Conservation (phyloP, 2,113 vertebrate species). For the Aspidoscelis tigris region DNA sequence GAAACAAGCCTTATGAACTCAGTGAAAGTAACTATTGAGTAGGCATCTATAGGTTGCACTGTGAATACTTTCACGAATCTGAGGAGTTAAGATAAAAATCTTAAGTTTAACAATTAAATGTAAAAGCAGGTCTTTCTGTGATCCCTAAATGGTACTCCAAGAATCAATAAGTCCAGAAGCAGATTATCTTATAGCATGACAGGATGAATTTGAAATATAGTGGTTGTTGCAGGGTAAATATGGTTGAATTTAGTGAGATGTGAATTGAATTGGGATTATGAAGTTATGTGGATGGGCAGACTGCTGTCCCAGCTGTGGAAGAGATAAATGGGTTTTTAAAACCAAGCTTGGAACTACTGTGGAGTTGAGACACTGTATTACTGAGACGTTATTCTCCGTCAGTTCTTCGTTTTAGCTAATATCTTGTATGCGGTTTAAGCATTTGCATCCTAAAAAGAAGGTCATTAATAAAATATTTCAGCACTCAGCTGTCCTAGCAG, state of each 20-base stretch:
- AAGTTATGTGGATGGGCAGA: background rate
- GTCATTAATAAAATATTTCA: background rate
- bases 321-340: background rate
- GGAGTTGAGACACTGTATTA: background rate
- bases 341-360: background rate
- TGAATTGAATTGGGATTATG: background rate
- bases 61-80: background rate
- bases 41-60: background rate
- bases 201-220: background rate
- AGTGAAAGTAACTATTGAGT: background rate
- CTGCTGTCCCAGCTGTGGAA: background rate
- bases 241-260: background rate
- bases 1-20: background rate
- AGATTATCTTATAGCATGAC: background rate
- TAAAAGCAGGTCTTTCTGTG: constrained; percentile 1
- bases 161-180: background rate
- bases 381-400: background rate
- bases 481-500: background rate
- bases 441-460: background rate
- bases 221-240: background rate
- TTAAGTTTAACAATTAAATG: constrained; percentile 14
- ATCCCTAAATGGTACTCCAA: too few species aligned
- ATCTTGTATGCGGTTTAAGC: background rate
- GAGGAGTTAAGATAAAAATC: constrained; percentile 22
- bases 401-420: background rate